A percentile compares a stretch with the other conserved stretches of the same genome.
phyloP scores from a whole-genome alignment of 2,113 vertebrate genomes.

The Stegastes partitus region DNA sequence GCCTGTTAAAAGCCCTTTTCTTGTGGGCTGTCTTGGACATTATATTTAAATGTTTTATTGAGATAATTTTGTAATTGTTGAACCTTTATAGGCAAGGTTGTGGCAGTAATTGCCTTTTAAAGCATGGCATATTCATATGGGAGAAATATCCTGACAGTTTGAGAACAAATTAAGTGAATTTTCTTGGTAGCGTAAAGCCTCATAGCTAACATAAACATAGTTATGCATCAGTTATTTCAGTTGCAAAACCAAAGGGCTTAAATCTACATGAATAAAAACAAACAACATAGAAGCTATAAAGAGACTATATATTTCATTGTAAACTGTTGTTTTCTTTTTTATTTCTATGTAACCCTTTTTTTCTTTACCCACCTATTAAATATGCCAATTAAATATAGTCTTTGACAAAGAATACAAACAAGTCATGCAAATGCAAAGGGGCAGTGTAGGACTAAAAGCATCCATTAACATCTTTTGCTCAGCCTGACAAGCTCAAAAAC shows the following conservation, averaged over 20 bases:
- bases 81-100: background rate
- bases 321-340: background rate
- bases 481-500: background rate
- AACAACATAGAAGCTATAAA: background rate
- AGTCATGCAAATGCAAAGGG: slow-evolving; percentile 3
- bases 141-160: too few species aligned
- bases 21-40: background rate
- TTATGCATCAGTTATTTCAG: too few species aligned
- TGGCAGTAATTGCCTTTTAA: background rate
- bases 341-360: background rate
- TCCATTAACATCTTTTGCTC: background rate
- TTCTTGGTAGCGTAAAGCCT: background rate
- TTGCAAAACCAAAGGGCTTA: too few species aligned
- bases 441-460: slow-evolving; percentile 2
- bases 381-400: background rate
- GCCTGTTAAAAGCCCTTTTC: background rate
- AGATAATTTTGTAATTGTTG: background rate
- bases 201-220: too few species aligned
- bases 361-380: slow-evolving; percentile 5
- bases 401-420: slow-evolving; percentile 6
- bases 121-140: background rate
- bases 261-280: background rate
- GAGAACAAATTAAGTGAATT: background rate
- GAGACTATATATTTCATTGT: background rate
- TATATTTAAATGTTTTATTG: background rate